Evolutionary conservation across 64 coral and sea anemone species (phyloP).

Genomic region (Astreopora myriophthalma): DNA sequence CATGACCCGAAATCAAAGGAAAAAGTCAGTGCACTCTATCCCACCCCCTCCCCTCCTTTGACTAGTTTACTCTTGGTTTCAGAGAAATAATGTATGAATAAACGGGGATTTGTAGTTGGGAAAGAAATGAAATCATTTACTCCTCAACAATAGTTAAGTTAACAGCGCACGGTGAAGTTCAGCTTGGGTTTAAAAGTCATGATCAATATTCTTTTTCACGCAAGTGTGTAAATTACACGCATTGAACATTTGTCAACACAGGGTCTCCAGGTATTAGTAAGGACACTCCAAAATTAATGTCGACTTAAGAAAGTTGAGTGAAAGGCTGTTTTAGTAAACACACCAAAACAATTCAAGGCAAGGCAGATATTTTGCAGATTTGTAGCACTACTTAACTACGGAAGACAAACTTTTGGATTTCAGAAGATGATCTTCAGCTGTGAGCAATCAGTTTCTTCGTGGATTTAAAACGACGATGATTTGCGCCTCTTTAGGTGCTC

Average conservation of each 20-base stretch:
- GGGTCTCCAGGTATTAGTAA: background rate
- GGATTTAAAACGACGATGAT: conserved; percentile 10
- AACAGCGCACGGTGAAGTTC: background rate
- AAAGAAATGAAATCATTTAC: background rate
- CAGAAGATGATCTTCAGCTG: background rate
- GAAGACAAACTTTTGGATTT: conserved; percentile 20
- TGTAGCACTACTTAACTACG: background rate
- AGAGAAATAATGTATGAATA: no score
- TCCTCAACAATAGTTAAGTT: background rate
- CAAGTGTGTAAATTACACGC: background rate
- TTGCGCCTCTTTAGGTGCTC: background rate
- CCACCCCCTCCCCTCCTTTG: no score
- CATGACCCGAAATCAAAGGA: no score
- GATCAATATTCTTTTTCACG: background rate
- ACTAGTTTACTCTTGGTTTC: no score
- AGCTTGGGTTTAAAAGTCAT: background rate
- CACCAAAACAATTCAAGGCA: background rate
- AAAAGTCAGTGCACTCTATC: no score
- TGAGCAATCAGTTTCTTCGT: background rate
- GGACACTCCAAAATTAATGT: background rate
- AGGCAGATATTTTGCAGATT: background rate
- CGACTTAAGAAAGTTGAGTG: no score
- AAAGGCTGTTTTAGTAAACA: no score
- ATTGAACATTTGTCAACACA: conserved; percentile 5
- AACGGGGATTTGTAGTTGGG: no score